Conservation (phyloP, 2,797 vertebrate genomes). For the Gymnothorax reevesii region DNA sequence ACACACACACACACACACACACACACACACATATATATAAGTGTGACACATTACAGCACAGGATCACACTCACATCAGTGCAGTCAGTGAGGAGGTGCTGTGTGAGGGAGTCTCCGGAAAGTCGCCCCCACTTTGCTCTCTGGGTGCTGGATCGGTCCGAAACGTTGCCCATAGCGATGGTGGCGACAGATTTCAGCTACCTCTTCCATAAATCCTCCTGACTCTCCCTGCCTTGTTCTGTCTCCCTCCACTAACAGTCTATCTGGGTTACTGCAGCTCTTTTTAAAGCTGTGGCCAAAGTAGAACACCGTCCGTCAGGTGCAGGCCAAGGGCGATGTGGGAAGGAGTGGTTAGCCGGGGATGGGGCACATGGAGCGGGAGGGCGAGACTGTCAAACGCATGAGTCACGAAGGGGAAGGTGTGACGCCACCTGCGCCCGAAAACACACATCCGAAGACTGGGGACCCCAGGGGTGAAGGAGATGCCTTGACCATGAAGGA, state of each 20-base stretch:
- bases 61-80: conserved; percentile 13
- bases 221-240: not conserved
- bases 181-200: conserved; percentile 4
- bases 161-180: conserved; percentile 30
- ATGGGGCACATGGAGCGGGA: not conserved
- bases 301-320: conserved; percentile 33
- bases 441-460: not conserved
- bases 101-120: conserved; percentile 20
- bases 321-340: conserved; percentile 10
- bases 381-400: not conserved
- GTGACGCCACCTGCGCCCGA: not conserved
- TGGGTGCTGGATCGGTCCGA: conserved; percentile 20
- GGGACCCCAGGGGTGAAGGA: not conserved
- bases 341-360: not conserved
- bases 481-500: not conserved
- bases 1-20: not conserved
- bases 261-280: conserved; percentile 34
- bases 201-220: conserved; percentile 24
- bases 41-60: too few relatives aligned
- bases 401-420: not conserved
- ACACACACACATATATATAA: not conserved
- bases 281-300: conserved; percentile 32
- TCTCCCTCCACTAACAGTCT: not conserved
- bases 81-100: conserved; percentile 28
- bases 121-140: conserved; percentile 9